These are phyloP conservation scores for Orientallactaga bullata DNA, from an alignment of 2,113 vertebrate genomes.

Conservation along the genomic window DNA sequence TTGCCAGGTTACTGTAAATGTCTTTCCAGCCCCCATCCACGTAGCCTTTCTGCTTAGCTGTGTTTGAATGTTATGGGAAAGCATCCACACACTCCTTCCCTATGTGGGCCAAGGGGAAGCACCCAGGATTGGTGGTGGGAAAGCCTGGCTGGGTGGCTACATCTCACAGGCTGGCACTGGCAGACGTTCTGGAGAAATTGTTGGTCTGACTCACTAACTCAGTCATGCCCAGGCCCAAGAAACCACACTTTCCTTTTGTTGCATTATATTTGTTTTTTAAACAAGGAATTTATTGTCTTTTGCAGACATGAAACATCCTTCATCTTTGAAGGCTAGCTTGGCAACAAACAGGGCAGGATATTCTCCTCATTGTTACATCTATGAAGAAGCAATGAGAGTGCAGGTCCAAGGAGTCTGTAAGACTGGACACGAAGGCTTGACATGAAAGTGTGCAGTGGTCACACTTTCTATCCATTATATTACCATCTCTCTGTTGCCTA, in stretches of 20 bases:
- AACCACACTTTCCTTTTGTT: neutral
- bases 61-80: slow-evolving; percentile 67
- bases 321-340: neutral
- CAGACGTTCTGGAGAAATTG: neutral
- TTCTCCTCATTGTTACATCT: neutral
- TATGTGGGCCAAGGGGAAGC: slow-evolving; percentile 34
- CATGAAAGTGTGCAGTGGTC: neutral
- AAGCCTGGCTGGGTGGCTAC: neutral
- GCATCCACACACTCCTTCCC: slow-evolving; percentile 12
- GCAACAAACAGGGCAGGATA: neutral
- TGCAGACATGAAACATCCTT: neutral
- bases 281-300: neutral
- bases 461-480: neutral
- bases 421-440: neutral
- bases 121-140: slow-evolving; percentile 43
- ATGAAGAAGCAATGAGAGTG: neutral
- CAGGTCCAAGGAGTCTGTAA: neutral
- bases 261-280: neutral
- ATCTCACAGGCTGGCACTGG: neutral
- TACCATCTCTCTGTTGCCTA: neutral
- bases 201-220: neutral
- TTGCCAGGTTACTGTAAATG: slow-evolving; percentile 18
- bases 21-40: slow-evolving; percentile 40
- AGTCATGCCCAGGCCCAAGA: neutral
- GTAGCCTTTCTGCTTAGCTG: slow-evolving; percentile 28